phyloP scores from a whole-genome alignment of 1,140 invertebrate species.

The Aphis craccivora region DNA sequence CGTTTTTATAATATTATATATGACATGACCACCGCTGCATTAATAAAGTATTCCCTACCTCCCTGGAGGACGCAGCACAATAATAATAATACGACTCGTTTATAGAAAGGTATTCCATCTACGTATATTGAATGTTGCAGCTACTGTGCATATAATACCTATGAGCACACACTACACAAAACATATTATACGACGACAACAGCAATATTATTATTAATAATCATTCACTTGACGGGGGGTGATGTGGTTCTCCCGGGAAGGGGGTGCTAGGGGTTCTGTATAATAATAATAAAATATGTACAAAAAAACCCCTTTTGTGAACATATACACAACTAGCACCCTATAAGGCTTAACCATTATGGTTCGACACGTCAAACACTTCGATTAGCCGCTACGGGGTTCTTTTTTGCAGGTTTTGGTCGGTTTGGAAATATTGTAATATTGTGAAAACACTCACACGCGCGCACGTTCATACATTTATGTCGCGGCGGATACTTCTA shows the following conservation, averaged over 20 bases:
- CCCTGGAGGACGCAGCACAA: background rate
- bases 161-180: background rate
- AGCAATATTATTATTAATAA: background rate
- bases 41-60: background rate
- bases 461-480: background rate
- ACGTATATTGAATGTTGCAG: background rate
- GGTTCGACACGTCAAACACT: conserved; percentile 48
- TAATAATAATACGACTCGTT: background rate
- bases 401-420: conserved; percentile 19
- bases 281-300: background rate
- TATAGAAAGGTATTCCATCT: background rate
- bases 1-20: background rate
- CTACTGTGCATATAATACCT: background rate
- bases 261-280: background rate
- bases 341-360: background rate
- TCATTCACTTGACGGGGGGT: background rate
- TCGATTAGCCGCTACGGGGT: conserved; percentile 38
- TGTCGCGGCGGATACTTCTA: background rate
- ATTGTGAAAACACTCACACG: background rate
- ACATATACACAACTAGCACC: background rate
- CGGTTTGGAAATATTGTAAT: conserved; percentile 21
- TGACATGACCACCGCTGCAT: background rate
- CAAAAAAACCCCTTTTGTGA: conserved; percentile 15
- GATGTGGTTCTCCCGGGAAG: background rate
- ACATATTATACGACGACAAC: background rate